Evolutionary conservation across 2,888 invertebrate species (phyloP).

Genomic region (Lasioglossum marginatum): DNA sequence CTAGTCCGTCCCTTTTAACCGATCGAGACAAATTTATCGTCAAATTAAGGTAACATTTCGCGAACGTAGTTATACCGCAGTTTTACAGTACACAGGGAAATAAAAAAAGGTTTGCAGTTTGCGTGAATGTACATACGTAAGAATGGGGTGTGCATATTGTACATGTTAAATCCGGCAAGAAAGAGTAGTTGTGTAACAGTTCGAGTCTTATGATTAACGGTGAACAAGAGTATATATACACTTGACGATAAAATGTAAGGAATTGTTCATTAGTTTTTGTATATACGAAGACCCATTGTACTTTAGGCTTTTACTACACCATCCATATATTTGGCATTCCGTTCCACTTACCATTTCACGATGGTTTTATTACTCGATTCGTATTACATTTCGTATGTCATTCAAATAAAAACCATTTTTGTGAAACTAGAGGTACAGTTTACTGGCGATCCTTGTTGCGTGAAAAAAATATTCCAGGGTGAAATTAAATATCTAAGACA

Average conservation of each 20-base stretch:
- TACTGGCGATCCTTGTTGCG: constrained; percentile 38
- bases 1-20: constrained; percentile 66
- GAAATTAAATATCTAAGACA: constrained; percentile 4
- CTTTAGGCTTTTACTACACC: constrained; percentile 58
- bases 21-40: constrained; percentile 49
- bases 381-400: constrained; percentile 70
- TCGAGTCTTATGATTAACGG: constrained; percentile 44
- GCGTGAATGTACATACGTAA: constrained; percentile 53
- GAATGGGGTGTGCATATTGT: constrained; percentile 52
- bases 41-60: constrained; percentile 38
- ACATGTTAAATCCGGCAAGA: constrained; percentile 30
- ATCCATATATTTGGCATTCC: constrained; percentile 61
- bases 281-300: constrained; percentile 58
- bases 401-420: constrained; percentile 75
- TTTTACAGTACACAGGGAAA: constrained; percentile 28
- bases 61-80: constrained; percentile 31
- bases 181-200: constrained; percentile 52
- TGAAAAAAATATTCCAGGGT: constrained; percentile 29
- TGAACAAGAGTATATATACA: constrained; percentile 43
- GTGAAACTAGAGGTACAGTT: constrained; percentile 54
- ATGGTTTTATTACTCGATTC: constrained; percentile 64
- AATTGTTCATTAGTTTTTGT: constrained; percentile 72
- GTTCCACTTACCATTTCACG: constrained; percentile 60
- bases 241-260: constrained; percentile 56
- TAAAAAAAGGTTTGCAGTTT: constrained; percentile 24